Percentiles rank a stretch among this genome's conserved stretches.
These are phyloP conservation scores for Eudemis profundana DNA, from an alignment of 2,888 invertebrate species.

Conservation along the genomic window DNA sequence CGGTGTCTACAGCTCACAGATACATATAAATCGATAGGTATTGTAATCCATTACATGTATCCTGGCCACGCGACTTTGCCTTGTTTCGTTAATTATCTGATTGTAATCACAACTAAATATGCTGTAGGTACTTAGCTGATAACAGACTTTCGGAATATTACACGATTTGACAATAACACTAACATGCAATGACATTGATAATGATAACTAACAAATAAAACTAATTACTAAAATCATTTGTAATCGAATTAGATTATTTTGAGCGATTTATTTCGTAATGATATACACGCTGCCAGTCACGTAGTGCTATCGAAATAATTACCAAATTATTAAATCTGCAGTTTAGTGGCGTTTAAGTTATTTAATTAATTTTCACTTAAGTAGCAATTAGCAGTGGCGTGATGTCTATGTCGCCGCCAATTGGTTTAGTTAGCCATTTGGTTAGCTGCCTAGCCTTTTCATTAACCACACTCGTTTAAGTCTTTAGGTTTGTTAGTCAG, in stretches of 20 bases:
- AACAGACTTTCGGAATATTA: slow-evolving; percentile 4
- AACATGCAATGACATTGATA: slow-evolving; percentile 4
- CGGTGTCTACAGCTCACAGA: too few species aligned
- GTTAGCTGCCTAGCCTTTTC: too few species aligned
- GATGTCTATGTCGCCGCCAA: too few species aligned
- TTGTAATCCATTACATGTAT: too few species aligned
- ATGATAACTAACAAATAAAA: neutral
- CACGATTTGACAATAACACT: slow-evolving; percentile 12
- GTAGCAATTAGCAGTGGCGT: too few species aligned
- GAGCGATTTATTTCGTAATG: slow-evolving; percentile 7
- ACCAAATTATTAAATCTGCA: slow-evolving; percentile 11
- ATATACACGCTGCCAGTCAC: slow-evolving; percentile 27
- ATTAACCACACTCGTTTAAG: too few species aligned
- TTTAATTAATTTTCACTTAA: neutral
- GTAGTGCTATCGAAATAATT: slow-evolving; percentile 18
- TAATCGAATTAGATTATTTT: slow-evolving; percentile 27
- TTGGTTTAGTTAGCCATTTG: too few species aligned
- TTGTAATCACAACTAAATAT: neutral
- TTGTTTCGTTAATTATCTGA: neutral
- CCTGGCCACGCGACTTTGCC: neutral
- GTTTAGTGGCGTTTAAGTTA: neutral
- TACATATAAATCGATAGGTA: too few species aligned
- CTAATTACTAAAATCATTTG: slow-evolving; percentile 28
- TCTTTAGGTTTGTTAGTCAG: too few species aligned
- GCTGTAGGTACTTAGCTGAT: neutral